These are phyloP conservation scores for Micronycteris hirsuta DNA, from an alignment of 2,113 vertebrate genomes.

Conservation along the genomic window DNA sequence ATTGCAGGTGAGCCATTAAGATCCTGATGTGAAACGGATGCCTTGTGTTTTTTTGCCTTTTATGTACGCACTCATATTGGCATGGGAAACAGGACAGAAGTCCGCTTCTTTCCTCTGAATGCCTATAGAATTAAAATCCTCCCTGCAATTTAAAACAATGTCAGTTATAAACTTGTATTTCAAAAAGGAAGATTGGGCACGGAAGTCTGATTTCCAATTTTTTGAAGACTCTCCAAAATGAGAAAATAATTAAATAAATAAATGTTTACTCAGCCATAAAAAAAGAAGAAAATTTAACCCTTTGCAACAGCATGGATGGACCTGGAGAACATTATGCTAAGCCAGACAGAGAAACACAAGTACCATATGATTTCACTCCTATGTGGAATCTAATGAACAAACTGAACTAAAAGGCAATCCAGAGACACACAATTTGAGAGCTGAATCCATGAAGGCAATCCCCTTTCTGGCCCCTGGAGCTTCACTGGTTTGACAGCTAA, in stretches of 20 bases:
- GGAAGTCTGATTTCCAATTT: neutral
- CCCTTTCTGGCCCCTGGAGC: neutral
- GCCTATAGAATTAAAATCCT: neutral
- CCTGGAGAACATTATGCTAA: too few relatives aligned
- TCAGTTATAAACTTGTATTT: neutral
- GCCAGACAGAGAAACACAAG: too few relatives aligned
- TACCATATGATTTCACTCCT: too few relatives aligned
- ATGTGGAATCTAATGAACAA: too few relatives aligned
- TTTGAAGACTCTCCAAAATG: neutral
- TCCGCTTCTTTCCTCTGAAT: neutral
- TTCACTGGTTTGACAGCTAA: neutral
- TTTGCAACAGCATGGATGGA: too few relatives aligned
- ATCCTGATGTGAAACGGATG: neutral
- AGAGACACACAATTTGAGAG: neutral
- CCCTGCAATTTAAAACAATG: neutral
- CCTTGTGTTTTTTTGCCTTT: neutral
- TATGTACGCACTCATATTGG: neutral
- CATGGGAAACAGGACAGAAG: neutral
- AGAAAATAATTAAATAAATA: neutral
- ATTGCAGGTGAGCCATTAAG: neutral
- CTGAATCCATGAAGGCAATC: neutral
- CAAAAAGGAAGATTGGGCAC: neutral
- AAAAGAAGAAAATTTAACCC: too few relatives aligned
- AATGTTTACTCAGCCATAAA: neutral
- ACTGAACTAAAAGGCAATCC: too few relatives aligned